Conservation (phyloP, 2,113 vertebrate genomes). For the Alexandromys fortis region DNA sequence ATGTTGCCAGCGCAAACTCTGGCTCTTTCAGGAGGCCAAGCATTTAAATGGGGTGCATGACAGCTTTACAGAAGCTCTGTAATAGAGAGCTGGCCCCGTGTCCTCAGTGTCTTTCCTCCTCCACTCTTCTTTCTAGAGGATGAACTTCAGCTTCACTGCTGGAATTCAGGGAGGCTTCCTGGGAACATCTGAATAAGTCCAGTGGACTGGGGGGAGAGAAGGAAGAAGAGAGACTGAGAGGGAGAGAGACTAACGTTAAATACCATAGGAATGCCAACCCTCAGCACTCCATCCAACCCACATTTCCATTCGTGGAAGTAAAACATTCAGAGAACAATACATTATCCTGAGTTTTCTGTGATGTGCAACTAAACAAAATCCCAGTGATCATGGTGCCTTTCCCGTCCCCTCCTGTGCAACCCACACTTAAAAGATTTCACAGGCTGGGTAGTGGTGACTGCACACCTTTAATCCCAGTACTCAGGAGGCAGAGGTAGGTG, state of each 20-base stretch:
- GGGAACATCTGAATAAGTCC: not conserved
- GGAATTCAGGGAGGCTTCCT: not conserved
- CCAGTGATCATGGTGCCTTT: not conserved
- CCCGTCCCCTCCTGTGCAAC: not conserved
- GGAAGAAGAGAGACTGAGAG: too few relatives aligned
- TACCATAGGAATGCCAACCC: fast-evolving
- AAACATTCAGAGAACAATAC: not conserved
- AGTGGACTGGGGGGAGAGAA: too few relatives aligned
- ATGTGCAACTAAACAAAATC: not conserved
- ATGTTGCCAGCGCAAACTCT: too few relatives aligned
- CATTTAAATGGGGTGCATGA: not conserved
- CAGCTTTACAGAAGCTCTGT: not conserved
- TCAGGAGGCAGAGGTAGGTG: too few relatives aligned
- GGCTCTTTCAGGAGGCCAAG: too few relatives aligned
- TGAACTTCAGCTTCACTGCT: not conserved
- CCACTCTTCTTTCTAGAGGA: not conserved
- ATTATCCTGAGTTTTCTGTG: not conserved
- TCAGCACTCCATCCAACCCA: too few relatives aligned
- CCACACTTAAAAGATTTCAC: not conserved
- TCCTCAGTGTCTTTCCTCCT: not conserved
- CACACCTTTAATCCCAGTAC: too few relatives aligned
- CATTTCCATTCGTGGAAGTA: not conserved
- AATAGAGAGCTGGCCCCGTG: not conserved
- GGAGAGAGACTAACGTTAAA: too few relatives aligned
- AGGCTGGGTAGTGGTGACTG: fast-evolving